A percentile compares a stretch with the other conserved stretches of the same genome.
phyloP scores from a whole-genome alignment of 2,797 vertebrate species.

The Sorex maritimensis region DNA sequence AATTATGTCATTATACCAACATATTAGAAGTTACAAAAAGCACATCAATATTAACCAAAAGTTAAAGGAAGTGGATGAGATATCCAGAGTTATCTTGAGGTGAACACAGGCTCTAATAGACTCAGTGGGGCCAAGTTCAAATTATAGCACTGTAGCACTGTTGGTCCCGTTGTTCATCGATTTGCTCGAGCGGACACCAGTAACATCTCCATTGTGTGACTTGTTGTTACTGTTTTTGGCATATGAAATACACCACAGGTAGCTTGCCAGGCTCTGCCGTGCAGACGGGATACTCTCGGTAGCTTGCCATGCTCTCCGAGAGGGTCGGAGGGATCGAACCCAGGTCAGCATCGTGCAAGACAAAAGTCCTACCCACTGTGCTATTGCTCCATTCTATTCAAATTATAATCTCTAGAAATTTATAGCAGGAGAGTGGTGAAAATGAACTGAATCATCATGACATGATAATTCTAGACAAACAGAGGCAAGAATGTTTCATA shows the following conservation, averaged over 20 bases:
- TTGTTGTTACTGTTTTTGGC: no score
- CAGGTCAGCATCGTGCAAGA: no score
- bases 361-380: no score
- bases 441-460: accelerated
- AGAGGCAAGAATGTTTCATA: background rate
- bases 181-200: no score
- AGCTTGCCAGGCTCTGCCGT: no score
- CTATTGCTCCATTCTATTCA: no score
- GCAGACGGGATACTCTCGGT: no score
- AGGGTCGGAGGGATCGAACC: no score
- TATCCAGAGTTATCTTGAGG: conserved; percentile 67
- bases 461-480: background rate
- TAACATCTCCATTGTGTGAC: no score
- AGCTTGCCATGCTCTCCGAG: no score
- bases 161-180: no score
- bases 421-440: background rate
- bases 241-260: no score
- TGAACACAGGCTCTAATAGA: conserved; percentile 39
- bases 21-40: conserved; percentile 86
- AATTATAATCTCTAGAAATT: background rate
- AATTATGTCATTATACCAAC: conserved; percentile 85
- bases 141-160: background rate
- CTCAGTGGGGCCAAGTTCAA: background rate
- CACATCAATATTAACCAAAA: conserved; percentile 75
- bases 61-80: conserved; percentile 69